phyloP scores from a whole-genome alignment of 1,140 invertebrate species.

The Atta texana region DNA sequence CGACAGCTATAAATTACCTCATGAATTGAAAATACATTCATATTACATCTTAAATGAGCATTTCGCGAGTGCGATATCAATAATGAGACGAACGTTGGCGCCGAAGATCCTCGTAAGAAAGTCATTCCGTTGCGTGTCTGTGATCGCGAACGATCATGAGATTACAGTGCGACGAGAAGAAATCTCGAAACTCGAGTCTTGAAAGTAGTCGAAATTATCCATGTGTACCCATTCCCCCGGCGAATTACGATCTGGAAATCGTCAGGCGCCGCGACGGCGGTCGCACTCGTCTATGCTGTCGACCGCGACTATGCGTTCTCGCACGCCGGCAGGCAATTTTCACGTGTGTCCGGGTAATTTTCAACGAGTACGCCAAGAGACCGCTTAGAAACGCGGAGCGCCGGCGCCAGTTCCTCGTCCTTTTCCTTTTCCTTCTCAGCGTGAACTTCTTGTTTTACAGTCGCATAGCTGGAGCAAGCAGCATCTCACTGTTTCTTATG shows the following conservation, averaged over 20 bases:
- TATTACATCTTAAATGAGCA: not conserved
- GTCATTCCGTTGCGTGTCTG: constrained; percentile 6
- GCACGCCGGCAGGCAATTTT: constrained; percentile 73
- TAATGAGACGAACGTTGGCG: not conserved
- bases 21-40: not conserved
- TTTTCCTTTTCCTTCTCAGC: constrained; percentile 69
- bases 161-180: constrained; percentile 19
- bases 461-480: constrained; percentile 34
- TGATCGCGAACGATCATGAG: constrained; percentile 16
- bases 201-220: constrained; percentile 50
- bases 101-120: constrained; percentile 18
- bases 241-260: constrained; percentile 63
- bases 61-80: not conserved
- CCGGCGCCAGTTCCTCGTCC: constrained; percentile 73
- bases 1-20: not conserved
- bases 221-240: constrained; percentile 34
- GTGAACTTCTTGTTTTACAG: constrained; percentile 59
- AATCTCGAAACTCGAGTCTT: constrained; percentile 50
- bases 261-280: constrained; percentile 30
- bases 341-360: constrained; percentile 77
- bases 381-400: constrained; percentile 74
- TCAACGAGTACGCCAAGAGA: constrained; percentile 64
- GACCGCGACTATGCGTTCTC: constrained; percentile 23
- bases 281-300: constrained; percentile 47
- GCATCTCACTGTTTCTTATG: constrained; percentile 52